Conservation (phyloP, 2,797 vertebrate species). For the Pogoniulus pusillus region DNA sequence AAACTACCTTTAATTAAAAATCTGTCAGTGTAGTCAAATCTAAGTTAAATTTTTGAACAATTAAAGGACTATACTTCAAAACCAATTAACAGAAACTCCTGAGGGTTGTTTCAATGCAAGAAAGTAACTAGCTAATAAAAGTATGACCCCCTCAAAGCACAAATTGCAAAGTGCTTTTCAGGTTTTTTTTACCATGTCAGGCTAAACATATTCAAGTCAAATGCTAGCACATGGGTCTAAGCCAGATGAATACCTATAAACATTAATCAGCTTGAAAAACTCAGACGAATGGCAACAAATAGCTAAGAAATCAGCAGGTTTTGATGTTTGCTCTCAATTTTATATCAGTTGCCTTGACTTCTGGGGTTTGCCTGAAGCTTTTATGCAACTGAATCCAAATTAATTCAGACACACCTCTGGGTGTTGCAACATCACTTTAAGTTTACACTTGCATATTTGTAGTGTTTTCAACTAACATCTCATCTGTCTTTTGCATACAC, state of each 20-base stretch:
- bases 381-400: not conserved
- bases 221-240: not conserved
- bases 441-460: not conserved
- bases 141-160: slow-evolving; percentile 24
- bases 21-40: slow-evolving; percentile 30
- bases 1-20: slow-evolving; percentile 60
- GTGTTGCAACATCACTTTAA: not conserved
- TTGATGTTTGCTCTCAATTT: not conserved
- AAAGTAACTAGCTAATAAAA: slow-evolving; percentile 44
- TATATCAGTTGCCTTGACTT: not conserved
- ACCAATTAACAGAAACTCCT: slow-evolving; percentile 63
- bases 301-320: not conserved
- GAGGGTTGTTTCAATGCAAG: slow-evolving; percentile 3
- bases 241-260: not conserved
- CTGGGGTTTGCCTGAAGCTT: not conserved
- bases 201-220: not conserved
- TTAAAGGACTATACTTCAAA: slow-evolving; percentile 56
- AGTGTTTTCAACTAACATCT: not conserved
- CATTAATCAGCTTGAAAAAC: not conserved
- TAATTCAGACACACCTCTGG: not conserved
- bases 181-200: not conserved
- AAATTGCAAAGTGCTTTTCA: not conserved
- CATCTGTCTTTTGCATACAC: not conserved
- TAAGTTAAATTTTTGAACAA: slow-evolving; percentile 47
- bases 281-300: not conserved